Evolutionary conservation across 1,140 invertebrate species (phyloP), one percentile per base, ranked within the genome.

Genomic region (Chrysoperla carnea): DNA sequence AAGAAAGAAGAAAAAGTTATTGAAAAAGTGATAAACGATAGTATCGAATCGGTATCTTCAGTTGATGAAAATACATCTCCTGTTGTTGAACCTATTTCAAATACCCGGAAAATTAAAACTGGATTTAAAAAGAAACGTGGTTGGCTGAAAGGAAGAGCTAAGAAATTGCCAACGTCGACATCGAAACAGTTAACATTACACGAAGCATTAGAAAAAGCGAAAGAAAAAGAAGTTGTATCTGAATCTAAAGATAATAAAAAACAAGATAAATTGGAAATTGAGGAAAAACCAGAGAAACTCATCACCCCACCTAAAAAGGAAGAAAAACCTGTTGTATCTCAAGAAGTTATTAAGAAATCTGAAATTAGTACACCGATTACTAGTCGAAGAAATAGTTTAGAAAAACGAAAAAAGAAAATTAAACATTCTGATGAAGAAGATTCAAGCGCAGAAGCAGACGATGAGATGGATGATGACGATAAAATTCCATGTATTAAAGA

Each of bases 401-500:
- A 36, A 47, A 1, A 56, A 54, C 9, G 66, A 70, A n/a, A 72
- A 72, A 23, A 23, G 17, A 9, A 33, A 33, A 12, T 33, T 33
- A 33, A 33, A 29, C 59, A 65, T 48, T 62, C 63, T 8, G 63
- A 60, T 17, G 68, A 59, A 28, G 71, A 74, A 57, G 70, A 73
- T 54, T 74, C 70, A 0, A 72, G 68, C 15, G 70, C 69, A 5
- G 71, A 74, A 53, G 70, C 69, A 14, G 70, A 72, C 55, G 70
- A 75, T 52, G 70, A 75, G 54, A 72, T 72, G 70, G 70, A 74
- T 49, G 65, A 69, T 23, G 69, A 75, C 42, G 69, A 73, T 53
- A 54, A 46, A 55, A 27, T n/a, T 44, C 27, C 14, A 31, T 14
- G 6, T 9, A 8, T 1, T 9, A 36, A 9, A 15, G 41, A 40